Evolutionary conservation across 2,888 invertebrate species (phyloP), one percentile per base, ranked within the genome.

Genomic region (Parochlus steinenii): DNA sequence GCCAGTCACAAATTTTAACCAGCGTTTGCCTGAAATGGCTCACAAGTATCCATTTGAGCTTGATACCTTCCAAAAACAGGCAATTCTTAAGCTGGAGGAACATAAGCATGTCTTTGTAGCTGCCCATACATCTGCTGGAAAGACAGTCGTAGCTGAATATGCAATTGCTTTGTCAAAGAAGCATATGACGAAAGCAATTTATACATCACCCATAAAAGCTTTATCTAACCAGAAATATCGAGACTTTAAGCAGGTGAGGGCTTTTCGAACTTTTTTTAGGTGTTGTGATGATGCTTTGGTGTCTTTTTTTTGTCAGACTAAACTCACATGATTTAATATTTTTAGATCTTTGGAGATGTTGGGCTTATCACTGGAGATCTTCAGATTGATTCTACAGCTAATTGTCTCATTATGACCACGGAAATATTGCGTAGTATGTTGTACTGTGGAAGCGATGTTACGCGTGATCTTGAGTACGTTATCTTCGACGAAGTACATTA

Each of bases 401-500:
- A 86, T 1, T 98, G 97, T 53, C 70, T 98, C 0, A 93, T 98
- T 35, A 98, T 99, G 97, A 98, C 98, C 0, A 99, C 98, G 0
- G 98, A 99, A 64, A 98, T 99, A 49, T 62, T 98, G 17, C 71
- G 90, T 42, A 90, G 92, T 0, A 97, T 99, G 93, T 62, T 98
- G 10, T 93, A 92, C 53, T 87, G 87, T 39, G 92, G 92, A 6
- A 80, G 79, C 41, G 95, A 97, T 50, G 79, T 92, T 35, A 81
- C 93, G 0, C 70, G 93, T 28, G 97, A 99, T 56, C 63, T 99
- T 36, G 97, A 99, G 55, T 98, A 90, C 64, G 98, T 98, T 3
- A 89, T 98, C 48, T 98, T 98, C 54, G 98, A 98, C 58, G 98
- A 99, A 63, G 93, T 97, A 6, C 98, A 99, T 56, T 98, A 99